A percentile compares a stretch with the other conserved stretches of the same genome.
Conservation (phyloP, 2,797 vertebrate species). For the Heteromormyrus szaboi region DNA sequence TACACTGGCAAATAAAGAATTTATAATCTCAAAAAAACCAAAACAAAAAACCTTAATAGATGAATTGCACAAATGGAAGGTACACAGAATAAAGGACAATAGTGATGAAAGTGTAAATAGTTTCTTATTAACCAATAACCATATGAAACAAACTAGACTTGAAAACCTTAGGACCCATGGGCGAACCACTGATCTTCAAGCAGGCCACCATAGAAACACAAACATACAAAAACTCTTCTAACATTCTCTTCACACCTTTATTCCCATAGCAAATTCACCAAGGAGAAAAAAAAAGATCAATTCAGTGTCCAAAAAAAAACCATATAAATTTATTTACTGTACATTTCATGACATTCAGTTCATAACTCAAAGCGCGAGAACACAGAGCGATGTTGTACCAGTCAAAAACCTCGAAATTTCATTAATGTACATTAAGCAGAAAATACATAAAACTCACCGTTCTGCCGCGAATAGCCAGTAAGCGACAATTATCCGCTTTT, state of each 20-base stretch:
- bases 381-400: neutral
- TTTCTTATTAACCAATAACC: neutral
- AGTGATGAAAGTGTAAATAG: neutral
- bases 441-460: constrained; percentile 19
- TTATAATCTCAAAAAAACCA: neutral
- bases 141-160: neutral
- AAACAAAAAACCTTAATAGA: neutral
- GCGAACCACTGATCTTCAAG: neutral
- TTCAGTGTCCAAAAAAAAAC: neutral
- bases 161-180: neutral
- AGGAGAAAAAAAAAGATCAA: neutral
- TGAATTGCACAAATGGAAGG: neutral
- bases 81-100: neutral
- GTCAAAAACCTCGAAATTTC: neutral
- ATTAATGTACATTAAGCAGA: neutral
- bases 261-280: neutral
- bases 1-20: neutral
- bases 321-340: neutral
- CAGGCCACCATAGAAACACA: neutral
- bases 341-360: neutral
- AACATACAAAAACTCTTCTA: neutral
- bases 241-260: neutral
- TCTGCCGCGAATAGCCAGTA: neutral
- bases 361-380: neutral
- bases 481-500: neutral